These are phyloP conservation scores for Sebastes goodei DNA, from an alignment of 2,797 vertebrate genomes.

Conservation along the genomic window DNA sequence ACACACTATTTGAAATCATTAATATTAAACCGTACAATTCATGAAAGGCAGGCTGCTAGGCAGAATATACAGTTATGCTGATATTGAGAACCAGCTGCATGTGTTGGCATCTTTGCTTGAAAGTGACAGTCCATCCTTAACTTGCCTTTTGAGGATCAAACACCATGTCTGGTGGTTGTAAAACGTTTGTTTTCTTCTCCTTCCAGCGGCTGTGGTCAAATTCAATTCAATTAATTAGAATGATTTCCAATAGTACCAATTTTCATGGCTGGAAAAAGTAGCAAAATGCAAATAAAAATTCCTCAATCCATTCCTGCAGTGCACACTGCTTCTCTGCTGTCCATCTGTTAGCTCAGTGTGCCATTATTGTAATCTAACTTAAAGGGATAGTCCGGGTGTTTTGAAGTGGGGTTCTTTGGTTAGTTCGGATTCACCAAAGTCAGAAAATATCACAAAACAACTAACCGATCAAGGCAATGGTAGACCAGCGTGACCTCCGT, in stretches of 20 bases:
- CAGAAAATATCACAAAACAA: too few relatives aligned
- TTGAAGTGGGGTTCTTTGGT: too few relatives aligned
- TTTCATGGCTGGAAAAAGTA: background rate
- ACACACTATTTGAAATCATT: background rate
- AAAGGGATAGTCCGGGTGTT: too few relatives aligned
- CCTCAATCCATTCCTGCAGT: background rate
- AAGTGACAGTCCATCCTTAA: background rate
- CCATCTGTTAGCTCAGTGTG: background rate
- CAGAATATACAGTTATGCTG: slow-evolving; percentile 7
- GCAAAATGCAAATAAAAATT: background rate
- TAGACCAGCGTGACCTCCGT: too few relatives aligned
- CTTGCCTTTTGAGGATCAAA: background rate
- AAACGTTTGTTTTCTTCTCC: background rate
- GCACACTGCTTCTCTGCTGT: background rate
- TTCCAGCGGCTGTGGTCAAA: background rate
- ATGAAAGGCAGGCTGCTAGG: slow-evolving; percentile 29
- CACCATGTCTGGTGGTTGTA: background rate
- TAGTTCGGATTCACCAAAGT: too few relatives aligned
- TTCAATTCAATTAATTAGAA: background rate
- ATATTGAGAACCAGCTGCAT: background rate
- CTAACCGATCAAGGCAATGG: too few relatives aligned
- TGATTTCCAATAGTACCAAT: background rate
- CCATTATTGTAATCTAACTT: background rate
- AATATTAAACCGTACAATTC: background rate
- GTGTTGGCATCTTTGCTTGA: background rate